Evolutionary conservation across 35 echinoderm and acorn worm genomes (phyloP).

Genomic region (Patiria miniata): DNA sequence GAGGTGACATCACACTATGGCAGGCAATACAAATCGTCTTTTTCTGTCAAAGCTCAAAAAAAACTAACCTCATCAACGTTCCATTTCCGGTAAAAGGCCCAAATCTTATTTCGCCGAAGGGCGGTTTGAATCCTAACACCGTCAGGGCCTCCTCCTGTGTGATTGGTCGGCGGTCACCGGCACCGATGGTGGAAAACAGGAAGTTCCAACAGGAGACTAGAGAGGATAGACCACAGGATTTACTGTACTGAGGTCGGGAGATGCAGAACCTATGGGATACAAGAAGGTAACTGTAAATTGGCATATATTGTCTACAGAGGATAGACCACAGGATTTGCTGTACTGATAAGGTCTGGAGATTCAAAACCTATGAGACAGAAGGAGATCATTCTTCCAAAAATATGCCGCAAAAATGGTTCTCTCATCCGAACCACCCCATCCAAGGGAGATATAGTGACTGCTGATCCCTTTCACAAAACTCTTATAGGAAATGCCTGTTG

Average conservation of each 20-base stretch:
- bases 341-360: not conserved
- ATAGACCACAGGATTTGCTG: no score
- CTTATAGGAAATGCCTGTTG: no score
- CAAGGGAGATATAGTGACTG: no score
- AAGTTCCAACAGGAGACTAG: slow-evolving; percentile 85
- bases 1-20: no score
- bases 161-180: slow-evolving; percentile 57
- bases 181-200: slow-evolving; percentile 67
- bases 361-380: no score
- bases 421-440: no score
- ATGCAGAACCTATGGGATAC: slow-evolving; percentile 64
- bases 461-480: no score
- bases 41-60: no score
- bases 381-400: no score
- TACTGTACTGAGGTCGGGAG: slow-evolving; percentile 76
- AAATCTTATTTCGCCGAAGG: slow-evolving; percentile 77
- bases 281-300: not conserved
- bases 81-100: slow-evolving; percentile 84
- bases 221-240: slow-evolving; percentile 82
- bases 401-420: no score
- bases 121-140: slow-evolving; percentile 77
- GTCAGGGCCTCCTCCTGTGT: slow-evolving; percentile 76
- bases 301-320: not conserved
- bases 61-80: slow-evolving; percentile 73
- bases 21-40: no score